Evolutionary conservation across 2,888 invertebrate genomes (phyloP).

Genomic region (Slavum lentiscoides): DNA sequence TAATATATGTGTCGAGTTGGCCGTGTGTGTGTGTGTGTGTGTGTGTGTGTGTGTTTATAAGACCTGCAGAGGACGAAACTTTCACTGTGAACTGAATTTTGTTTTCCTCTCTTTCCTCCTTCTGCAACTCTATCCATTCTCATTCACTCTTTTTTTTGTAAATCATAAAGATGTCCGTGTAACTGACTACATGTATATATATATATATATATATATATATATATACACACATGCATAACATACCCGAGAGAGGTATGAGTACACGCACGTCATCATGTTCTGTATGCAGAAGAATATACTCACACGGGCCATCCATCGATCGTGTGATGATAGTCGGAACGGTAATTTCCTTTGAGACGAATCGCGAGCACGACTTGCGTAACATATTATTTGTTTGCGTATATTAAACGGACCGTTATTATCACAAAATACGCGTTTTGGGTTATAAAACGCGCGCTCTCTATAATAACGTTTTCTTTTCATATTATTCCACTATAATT

Average conservation of each 20-base stretch:
- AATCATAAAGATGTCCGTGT: not conserved
- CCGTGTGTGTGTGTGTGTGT: not conserved
- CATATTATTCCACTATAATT: not conserved
- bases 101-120: constrained; percentile 25
- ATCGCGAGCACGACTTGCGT: constrained; percentile 3
- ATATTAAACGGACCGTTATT: not conserved
- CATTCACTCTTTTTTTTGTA: not conserved
- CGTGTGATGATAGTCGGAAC: not conserved
- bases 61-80: constrained; percentile 49
- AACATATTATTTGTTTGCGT: constrained; percentile 21
- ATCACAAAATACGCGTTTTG: not conserved
- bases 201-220: too few species aligned
- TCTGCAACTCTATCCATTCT: not conserved
- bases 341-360: not conserved
- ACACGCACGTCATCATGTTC: too few species aligned
- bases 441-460: not conserved
- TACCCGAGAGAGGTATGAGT: not conserved
- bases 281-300: too few species aligned
- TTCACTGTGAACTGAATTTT: constrained; percentile 52
- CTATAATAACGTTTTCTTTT: not conserved
- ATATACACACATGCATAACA: not conserved
- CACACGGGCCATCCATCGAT: not conserved
- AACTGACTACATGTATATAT: not conserved
- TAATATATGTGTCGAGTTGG: too few species aligned
- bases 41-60: not conserved